These are phyloP conservation scores for Aphaenogaster floridana DNA, from an alignment of 1,140 invertebrate species.

Conservation along the genomic window DNA sequence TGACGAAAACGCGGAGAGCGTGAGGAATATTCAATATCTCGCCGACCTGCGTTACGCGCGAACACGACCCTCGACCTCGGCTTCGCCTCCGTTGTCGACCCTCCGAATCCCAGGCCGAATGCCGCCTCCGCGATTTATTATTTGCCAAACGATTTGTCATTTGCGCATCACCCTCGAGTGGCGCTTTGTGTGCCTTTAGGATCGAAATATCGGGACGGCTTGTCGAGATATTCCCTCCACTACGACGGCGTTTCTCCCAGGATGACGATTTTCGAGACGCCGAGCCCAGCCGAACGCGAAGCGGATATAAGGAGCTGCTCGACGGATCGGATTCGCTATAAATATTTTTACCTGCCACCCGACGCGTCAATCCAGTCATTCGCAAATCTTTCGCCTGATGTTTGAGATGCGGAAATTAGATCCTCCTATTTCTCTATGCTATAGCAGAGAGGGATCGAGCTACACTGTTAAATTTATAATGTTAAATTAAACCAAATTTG, in stretches of 20 bases:
- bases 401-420: neutral
- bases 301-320: slow-evolving; percentile 13
- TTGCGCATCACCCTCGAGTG: slow-evolving; percentile 70
- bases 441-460: no score
- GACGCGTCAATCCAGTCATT: slow-evolving; percentile 1
- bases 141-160: slow-evolving; percentile 75
- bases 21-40: slow-evolving; percentile 67
- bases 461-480: no score
- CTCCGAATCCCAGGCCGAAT: slow-evolving; percentile 37
- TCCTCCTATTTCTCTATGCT: neutral
- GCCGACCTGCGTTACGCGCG: slow-evolving; percentile 61
- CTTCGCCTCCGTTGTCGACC: slow-evolving; percentile 45
- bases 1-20: slow-evolving; percentile 27
- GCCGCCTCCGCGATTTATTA: slow-evolving; percentile 70
- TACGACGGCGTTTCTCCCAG: neutral
- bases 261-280: slow-evolving; percentile 44
- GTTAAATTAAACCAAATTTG: no score
- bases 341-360: neutral
- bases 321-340: slow-evolving; percentile 26
- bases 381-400: neutral
- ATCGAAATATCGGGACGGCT: slow-evolving; percentile 68
- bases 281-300: neutral
- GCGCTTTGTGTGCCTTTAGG: slow-evolving; percentile 68
- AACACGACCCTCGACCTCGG: slow-evolving; percentile 49
- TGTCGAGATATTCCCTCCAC: slow-evolving; percentile 47